Evolutionary conservation across 2,797 vertebrate genomes (phyloP).

Genomic region (Chiroxiphia lanceolata): DNA sequence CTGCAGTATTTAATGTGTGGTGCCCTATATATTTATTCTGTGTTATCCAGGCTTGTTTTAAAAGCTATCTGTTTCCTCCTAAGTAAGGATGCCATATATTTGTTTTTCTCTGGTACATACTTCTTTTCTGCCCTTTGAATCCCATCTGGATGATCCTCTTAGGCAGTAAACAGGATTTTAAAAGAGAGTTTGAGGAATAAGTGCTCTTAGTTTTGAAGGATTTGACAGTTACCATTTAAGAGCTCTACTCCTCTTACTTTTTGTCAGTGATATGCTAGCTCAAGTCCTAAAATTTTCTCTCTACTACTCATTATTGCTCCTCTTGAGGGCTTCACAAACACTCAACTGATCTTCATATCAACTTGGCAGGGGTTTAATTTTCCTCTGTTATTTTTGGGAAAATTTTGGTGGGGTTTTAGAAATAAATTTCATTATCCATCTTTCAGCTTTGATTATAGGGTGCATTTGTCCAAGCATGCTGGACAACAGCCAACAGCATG

Average conservation of each 20-base stretch:
- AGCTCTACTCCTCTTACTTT: neutral
- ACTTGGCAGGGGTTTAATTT: neutral
- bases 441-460: constrained; percentile 5
- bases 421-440: neutral
- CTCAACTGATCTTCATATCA: neutral
- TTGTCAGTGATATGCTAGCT: neutral
- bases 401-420: constrained; percentile 24
- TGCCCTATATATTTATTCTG: neutral
- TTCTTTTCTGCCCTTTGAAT: constrained; percentile 13
- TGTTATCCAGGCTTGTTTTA: neutral
- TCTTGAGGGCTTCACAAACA: constrained; percentile 5
- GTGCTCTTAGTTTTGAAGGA: neutral
- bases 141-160: neutral
- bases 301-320: neutral
- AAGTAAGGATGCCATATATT: neutral
- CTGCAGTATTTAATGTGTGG: neutral
- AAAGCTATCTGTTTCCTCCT: constrained; percentile 10
- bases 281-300: neutral
- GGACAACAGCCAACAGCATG: neutral
- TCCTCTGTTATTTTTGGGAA: neutral
- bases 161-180: neutral
- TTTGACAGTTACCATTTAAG: neutral
- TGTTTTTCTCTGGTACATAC: neutral
- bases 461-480: neutral
- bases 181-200: neutral